Conservation (phyloP, 2,888 invertebrate species). For the Lydus trimaculatus region DNA sequence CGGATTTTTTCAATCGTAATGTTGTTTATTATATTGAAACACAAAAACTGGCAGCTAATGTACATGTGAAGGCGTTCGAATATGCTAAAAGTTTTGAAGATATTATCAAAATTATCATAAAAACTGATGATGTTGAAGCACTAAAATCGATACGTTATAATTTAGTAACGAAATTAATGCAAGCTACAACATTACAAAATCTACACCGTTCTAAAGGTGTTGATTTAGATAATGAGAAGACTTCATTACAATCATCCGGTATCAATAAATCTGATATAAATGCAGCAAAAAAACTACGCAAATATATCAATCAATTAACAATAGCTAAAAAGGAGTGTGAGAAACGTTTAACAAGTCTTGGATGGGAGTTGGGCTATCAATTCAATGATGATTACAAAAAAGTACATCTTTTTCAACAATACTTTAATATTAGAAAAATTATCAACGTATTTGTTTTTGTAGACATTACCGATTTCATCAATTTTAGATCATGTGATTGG, state of each 20-base stretch:
- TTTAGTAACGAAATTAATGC: slow-evolving; percentile 92
- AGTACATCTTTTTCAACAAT: slow-evolving; percentile 34
- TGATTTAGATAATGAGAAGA: slow-evolving; percentile 69
- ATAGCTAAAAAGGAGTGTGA: slow-evolving; percentile 85
- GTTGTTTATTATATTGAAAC: slow-evolving; percentile 84
- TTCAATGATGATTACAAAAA: slow-evolving; percentile 49
- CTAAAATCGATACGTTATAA: slow-evolving; percentile 69
- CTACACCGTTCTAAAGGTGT: slow-evolving; percentile 85
- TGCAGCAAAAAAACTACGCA: slow-evolving; percentile 82
- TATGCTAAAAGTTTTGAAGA: slow-evolving; percentile 91
- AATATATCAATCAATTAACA: slow-evolving; percentile 83
- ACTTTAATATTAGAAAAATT: not conserved
- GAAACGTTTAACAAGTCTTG: slow-evolving; percentile 73
- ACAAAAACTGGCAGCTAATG: slow-evolving; percentile 78
- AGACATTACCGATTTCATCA: slow-evolving; percentile 76
- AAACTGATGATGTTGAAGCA: slow-evolving; percentile 81
- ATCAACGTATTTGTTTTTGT: slow-evolving; percentile 40
- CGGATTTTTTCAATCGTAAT: slow-evolving; percentile 90
- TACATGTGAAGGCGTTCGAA: slow-evolving; percentile 83
- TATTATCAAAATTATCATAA: slow-evolving; percentile 83
- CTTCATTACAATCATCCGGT: slow-evolving; percentile 63
- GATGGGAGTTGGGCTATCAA: slow-evolving; percentile 75
- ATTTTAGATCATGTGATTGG: slow-evolving; percentile 82
- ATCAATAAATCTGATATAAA: slow-evolving; percentile 78
- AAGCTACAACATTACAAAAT: slow-evolving; percentile 90